Evolutionary conservation across 2,797 vertebrate genomes (phyloP).

Genomic region (Dicrostonyx torquatus): DNA sequence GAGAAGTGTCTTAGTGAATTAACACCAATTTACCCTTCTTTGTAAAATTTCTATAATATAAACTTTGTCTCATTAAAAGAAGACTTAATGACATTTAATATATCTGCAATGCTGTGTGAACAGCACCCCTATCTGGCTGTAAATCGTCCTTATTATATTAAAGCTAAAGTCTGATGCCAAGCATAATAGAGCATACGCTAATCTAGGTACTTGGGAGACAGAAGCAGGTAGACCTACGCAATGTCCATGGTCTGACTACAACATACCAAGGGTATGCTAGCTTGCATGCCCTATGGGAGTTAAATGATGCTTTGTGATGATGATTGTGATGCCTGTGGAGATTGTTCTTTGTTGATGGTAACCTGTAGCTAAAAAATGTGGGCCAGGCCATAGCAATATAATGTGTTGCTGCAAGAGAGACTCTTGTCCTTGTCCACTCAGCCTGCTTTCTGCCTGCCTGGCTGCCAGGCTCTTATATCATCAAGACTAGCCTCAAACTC

Average conservation of each 20-base stretch:
- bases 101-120: neutral
- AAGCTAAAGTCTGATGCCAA: neutral
- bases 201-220: neutral
- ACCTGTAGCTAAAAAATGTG: neutral
- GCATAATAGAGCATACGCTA: neutral
- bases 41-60: conserved; percentile 7
- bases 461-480: neutral
- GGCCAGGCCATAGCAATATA: neutral
- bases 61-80: neutral
- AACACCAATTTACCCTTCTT: neutral
- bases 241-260: neutral
- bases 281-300: neutral
- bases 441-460: neutral
- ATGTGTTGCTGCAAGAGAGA: neutral
- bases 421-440: neutral
- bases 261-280: neutral
- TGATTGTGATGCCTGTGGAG: neutral
- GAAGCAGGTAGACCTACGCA: neutral
- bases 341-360: neutral
- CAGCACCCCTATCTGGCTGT: neutral
- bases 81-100: neutral
- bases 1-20: neutral
- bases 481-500: neutral
- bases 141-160: neutral
- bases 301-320: conserved; percentile 18